Evolutionary conservation across 2,888 invertebrate species (phyloP).

Genomic region (Itoplectis maculator): DNA sequence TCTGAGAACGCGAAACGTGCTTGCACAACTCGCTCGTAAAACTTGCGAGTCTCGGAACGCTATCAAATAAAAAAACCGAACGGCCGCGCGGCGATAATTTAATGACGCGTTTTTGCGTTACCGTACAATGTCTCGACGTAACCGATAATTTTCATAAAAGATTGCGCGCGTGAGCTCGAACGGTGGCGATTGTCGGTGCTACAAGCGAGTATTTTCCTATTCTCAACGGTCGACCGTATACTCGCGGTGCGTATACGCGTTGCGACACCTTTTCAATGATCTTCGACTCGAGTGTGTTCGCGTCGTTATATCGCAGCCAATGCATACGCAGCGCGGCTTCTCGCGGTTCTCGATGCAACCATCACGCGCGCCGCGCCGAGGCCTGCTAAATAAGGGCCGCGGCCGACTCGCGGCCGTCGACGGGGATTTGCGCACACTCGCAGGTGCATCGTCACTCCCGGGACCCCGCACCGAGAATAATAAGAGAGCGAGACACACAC

Average conservation of each 20-base stretch:
- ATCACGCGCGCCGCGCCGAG: conserved; percentile 54
- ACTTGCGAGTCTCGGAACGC: not conserved
- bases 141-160: conserved; percentile 41
- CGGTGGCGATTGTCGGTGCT: conserved; percentile 33
- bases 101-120: too few species aligned
- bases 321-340: conserved; percentile 24
- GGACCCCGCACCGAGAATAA: conserved; percentile 2
- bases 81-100: not conserved
- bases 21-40: not conserved
- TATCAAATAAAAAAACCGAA: not conserved
- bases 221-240: not conserved
- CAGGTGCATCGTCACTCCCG: conserved; percentile 73
- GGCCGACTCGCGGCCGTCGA: conserved; percentile 37
- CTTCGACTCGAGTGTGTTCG: conserved; percentile 37
- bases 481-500: conserved; percentile 27
- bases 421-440: conserved; percentile 63
- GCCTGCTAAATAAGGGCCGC: conserved; percentile 67
- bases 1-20: not conserved
- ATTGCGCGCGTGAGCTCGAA: conserved; percentile 17
- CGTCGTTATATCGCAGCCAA: conserved; percentile 51
- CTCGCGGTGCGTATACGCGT: conserved; percentile 15
- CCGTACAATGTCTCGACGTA: not conserved
- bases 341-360: conserved; percentile 43
- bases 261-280: conserved; percentile 56
- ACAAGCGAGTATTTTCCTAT: conserved; percentile 1